Conservation (phyloP, 2,113 vertebrate species). For the Edolisoma coerulescens region DNA sequence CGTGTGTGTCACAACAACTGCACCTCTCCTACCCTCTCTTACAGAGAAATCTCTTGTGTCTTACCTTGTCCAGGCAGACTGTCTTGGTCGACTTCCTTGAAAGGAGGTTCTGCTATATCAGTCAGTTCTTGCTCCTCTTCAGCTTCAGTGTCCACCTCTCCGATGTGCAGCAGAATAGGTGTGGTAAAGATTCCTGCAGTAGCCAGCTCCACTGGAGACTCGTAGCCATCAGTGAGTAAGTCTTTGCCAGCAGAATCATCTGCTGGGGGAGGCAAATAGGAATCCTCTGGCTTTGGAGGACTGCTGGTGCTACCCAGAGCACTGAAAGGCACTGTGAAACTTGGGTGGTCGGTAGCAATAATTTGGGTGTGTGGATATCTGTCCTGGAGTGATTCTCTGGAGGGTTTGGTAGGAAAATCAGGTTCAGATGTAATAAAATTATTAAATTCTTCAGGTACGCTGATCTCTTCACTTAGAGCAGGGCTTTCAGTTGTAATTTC, state of each 20-base stretch:
- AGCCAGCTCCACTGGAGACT: background rate
- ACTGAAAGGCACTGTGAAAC: constrained; percentile 2
- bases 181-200: background rate
- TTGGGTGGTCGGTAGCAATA: background rate
- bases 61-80: constrained; percentile 4
- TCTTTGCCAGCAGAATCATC: constrained; percentile 34
- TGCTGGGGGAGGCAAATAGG: constrained; percentile 22
- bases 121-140: background rate
- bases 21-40: background rate
- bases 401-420: constrained; percentile 4
- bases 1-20: rapidly evolving
- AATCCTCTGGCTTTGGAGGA: background rate
- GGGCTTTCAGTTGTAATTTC: constrained; percentile 23
- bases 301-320: background rate
- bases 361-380: background rate
- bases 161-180: background rate
- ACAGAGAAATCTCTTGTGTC: background rate
- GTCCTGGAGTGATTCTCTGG: background rate
- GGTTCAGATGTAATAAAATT: constrained; percentile 10
- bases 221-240: background rate
- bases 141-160: background rate
- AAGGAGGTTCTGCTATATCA: background rate
- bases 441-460: background rate
- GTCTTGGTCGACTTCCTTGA: background rate
- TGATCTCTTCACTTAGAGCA: background rate